Evolutionary conservation across 2,113 vertebrate genomes (phyloP).

Genomic region (Podilymbus podiceps): DNA sequence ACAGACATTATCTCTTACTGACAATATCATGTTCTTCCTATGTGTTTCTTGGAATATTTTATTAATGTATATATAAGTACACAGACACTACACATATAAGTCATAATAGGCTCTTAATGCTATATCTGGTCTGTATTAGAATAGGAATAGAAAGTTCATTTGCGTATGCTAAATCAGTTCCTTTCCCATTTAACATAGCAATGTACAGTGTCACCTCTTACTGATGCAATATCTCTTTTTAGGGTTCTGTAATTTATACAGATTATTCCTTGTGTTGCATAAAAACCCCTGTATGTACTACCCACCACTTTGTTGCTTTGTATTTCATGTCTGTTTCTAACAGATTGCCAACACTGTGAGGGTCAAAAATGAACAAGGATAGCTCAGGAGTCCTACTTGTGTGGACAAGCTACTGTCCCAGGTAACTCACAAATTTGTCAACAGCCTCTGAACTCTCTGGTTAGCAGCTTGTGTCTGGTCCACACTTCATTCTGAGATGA

Average conservation of each 20-base stretch:
- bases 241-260: neutral
- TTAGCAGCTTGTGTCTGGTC: neutral
- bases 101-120: neutral
- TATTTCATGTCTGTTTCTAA: neutral
- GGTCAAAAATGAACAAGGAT: neutral
- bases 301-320: neutral
- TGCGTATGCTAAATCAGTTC: constrained; percentile 11
- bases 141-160: neutral
- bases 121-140: neutral
- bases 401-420: neutral
- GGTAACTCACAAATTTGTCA: neutral
- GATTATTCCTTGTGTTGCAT: neutral
- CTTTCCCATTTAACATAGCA: neutral
- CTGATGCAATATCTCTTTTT: neutral
- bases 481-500: accelerated
- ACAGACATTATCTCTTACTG: constrained; percentile 12
- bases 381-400: neutral
- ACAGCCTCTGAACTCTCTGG: neutral
- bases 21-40: constrained; percentile 14
- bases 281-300: neutral
- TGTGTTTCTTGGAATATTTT: constrained; percentile 19
- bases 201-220: neutral
- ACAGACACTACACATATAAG: neutral
- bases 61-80: neutral
- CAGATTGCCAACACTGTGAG: neutral